phyloP scores from a whole-genome alignment of 2,888 invertebrate genomes.

The Hylaea fasciaria region DNA sequence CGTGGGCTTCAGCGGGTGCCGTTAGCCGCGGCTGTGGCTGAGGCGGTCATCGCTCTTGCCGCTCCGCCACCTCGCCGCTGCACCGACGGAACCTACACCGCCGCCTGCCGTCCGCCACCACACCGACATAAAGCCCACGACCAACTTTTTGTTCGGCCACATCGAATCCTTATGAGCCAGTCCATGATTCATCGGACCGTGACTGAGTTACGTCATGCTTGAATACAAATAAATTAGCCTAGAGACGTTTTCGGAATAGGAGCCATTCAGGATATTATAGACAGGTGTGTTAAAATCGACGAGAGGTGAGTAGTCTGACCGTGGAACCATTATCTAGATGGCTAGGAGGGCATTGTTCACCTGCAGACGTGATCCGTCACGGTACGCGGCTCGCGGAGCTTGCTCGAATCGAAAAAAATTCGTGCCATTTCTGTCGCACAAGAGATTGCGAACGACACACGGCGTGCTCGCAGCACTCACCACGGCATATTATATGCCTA shows the following conservation, averaged over 20 bases:
- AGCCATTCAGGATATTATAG: constrained; percentile 5
- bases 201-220: constrained; percentile 35
- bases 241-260: constrained; percentile 23
- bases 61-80: constrained; percentile 62
- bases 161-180: constrained; percentile 26
- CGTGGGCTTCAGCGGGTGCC: constrained; percentile 65
- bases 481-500: neutral
- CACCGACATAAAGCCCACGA: constrained; percentile 10
- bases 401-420: constrained; percentile 11
- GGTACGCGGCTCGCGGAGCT: constrained; percentile 41
- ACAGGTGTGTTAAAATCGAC: constrained; percentile 4
- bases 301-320: neutral
- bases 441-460: neutral
- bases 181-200: constrained; percentile 39
- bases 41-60: constrained; percentile 76
- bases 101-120: constrained; percentile 44
- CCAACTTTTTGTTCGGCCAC: constrained; percentile 26
- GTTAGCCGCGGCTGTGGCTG: constrained; percentile 58
- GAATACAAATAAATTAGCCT: constrained; percentile 22
- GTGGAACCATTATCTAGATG: constrained; percentile 1
- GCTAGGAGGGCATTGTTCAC: constrained; percentile 51
- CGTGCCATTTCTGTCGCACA: constrained; percentile 14
- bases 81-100: constrained; percentile 18
- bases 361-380: constrained; percentile 57
- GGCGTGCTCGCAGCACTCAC: neutral